Conservation (phyloP, 2,888 invertebrate genomes). For the Nebria brevicollis region DNA sequence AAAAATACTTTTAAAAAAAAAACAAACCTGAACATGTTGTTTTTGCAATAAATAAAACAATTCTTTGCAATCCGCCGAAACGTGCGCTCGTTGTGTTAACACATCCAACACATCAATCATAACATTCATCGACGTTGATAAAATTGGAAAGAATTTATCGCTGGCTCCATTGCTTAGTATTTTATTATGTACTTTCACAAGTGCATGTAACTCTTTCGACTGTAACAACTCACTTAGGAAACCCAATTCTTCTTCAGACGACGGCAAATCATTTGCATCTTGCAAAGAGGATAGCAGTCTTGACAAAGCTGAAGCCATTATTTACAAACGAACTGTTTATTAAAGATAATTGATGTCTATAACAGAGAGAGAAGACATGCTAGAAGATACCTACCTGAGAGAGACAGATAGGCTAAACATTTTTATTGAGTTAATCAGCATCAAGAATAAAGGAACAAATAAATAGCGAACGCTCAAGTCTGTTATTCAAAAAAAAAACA, state of each 20-base stretch:
- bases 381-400: conserved; percentile 35
- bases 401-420: conserved; percentile 25
- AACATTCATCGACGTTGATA: conserved; percentile 87
- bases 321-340: conserved; percentile 25
- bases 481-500: not conserved
- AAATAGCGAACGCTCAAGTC: not conserved
- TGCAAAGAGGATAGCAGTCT: conserved; percentile 84
- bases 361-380: conserved; percentile 39
- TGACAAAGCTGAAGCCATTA: conserved; percentile 72
- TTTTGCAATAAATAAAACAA: conserved; percentile 82
- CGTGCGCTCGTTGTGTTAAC: conserved; percentile 72
- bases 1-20: not conserved
- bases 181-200: conserved; percentile 91
- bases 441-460: conserved; percentile 9
- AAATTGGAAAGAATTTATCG: conserved; percentile 83
- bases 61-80: conserved; percentile 81
- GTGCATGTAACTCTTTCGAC: conserved; percentile 87
- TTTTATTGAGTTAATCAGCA: conserved; percentile 16
- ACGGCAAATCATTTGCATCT: conserved; percentile 76
- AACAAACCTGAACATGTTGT: conserved; percentile 83
- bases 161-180: conserved; percentile 85
- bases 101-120: conserved; percentile 81
- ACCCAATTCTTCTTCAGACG: conserved; percentile 86
- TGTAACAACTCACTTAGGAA: conserved; percentile 86
- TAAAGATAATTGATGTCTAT: conserved; percentile 39